These are phyloP conservation scores for Strigamia crassipes DNA, from an alignment of 2,888 invertebrate species.

Conservation along the genomic window DNA sequence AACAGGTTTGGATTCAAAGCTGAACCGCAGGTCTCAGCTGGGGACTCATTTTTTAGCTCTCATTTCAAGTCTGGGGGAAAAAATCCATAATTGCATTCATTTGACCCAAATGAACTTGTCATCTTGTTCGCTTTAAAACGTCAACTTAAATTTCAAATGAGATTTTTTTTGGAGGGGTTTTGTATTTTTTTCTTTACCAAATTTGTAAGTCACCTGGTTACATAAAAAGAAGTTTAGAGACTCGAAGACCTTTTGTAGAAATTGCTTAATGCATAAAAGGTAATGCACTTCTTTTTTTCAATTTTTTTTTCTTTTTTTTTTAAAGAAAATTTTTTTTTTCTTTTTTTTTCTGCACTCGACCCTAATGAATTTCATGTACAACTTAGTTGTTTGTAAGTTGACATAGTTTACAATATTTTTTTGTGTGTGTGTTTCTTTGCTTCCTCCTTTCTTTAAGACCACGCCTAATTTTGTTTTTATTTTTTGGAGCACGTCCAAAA, in stretches of 20 bases:
- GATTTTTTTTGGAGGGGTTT: neutral
- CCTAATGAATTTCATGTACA: conserved; percentile 28
- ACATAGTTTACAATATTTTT: conserved; percentile 24
- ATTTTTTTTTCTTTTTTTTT: neutral
- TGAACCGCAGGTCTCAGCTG: no score
- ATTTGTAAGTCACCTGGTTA: conserved; percentile 15
- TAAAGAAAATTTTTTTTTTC: neutral
- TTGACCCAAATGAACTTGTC: conserved; percentile 13
- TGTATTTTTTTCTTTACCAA: neutral
- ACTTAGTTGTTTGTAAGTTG: conserved; percentile 1
- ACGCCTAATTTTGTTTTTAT: conserved; percentile 17
- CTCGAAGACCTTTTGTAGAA: conserved; percentile 14
- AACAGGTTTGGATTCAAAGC: no score
- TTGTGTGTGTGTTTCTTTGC: neutral
- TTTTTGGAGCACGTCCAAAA: conserved; percentile 10
- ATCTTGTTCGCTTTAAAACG: neutral
- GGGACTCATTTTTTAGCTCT: neutral
- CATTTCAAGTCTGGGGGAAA: neutral
- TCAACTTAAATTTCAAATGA: conserved; percentile 13
- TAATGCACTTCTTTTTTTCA: neutral
- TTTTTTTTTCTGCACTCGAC: neutral
- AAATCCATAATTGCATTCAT: neutral
- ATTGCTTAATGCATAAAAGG: neutral
- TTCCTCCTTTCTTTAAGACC: neutral
- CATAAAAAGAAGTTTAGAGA: conserved; percentile 5